phyloP scores from a whole-genome alignment of 2,113 vertebrate genomes.

The Microcebus murinus region DNA sequence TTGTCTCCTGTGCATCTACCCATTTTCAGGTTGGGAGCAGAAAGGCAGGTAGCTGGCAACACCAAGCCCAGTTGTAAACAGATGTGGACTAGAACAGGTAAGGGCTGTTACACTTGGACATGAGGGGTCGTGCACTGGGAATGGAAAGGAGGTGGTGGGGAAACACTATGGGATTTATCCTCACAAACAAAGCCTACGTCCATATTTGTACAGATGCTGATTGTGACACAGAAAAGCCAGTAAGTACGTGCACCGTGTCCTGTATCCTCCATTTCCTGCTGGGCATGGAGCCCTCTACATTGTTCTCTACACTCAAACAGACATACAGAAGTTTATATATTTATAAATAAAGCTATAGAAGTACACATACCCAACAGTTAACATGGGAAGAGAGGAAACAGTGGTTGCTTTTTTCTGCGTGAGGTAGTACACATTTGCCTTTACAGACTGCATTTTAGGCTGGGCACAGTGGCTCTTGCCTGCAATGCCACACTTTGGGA shows the following conservation, averaged over 20 bases:
- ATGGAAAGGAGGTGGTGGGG: not conserved
- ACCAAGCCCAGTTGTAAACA: not conserved
- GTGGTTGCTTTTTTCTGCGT: not conserved
- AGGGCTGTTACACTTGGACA: not conserved
- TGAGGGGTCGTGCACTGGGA: not conserved
- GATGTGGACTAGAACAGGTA: not conserved
- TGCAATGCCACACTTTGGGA: too few species aligned
- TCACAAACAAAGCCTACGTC: not conserved
- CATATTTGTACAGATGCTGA: not conserved
- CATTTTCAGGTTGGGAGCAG: constrained; percentile 3
- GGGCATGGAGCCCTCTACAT: not conserved
- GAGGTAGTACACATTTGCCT: not conserved
- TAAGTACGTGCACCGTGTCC: not conserved
- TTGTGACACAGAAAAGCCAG: not conserved
- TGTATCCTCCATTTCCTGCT: not conserved
- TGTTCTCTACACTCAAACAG: not conserved
- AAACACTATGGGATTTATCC: not conserved
- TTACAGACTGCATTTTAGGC: not conserved
- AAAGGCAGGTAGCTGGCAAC: not conserved
- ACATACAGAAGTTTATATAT: not conserved
- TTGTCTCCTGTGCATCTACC: constrained; percentile 10
- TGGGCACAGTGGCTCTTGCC: too few species aligned
- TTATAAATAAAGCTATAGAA: not conserved
- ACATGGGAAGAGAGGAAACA: not conserved
- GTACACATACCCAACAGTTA: not conserved